Evolutionary conservation across 2,113 vertebrate genomes (phyloP), one percentile per base, ranked within the genome.

Genomic region (Serilophus lunatus): DNA sequence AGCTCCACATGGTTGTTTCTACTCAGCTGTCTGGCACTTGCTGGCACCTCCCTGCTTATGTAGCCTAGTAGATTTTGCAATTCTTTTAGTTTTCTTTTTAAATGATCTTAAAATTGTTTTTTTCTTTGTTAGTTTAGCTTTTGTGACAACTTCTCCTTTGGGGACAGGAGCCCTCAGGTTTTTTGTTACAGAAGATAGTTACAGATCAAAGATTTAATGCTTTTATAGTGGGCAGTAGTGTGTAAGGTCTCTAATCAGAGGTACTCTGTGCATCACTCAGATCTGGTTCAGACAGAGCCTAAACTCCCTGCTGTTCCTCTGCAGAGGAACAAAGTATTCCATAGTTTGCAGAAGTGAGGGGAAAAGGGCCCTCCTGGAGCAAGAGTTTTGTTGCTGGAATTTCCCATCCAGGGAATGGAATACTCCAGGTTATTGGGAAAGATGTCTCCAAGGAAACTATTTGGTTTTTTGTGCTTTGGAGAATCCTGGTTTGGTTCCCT

Each of bases 21-120:
- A 35, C 47, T 65, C 79, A 65, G 78, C 92, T 94, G 0, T 71
- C 76, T 92, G 79, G 84, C 92, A 91, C 57, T 94, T 82, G 38
- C 94, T 96, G 75, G 90, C 96, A 92, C 90, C 90, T 76, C 93
- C 93, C 90, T 94, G 96, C 97, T 98, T 96, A 56, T 2, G 53
- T 97, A 97, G 90, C 61, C 71, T 92, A n/a, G 53, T 96, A 95
- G 64, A 75, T 79, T 82, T 3, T 91, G 93, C 94, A 89, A 10
- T 82, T 88, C 35, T 59, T 75, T 9, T 57, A 14, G 50, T 89
- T 94, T 60, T 75, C 69, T 71, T 87, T 87, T 91, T 8, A 84
- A 95, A 85, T 51, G 1, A 33, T 69, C 36, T 76, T 94, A 35
- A 91, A 71, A 26, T 63, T 78, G 26, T 82, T 63, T 68, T 94